Base-by-base conservation (phyloP, 2,888 invertebrate species). In the Slavum lentiscoides region DNA sequence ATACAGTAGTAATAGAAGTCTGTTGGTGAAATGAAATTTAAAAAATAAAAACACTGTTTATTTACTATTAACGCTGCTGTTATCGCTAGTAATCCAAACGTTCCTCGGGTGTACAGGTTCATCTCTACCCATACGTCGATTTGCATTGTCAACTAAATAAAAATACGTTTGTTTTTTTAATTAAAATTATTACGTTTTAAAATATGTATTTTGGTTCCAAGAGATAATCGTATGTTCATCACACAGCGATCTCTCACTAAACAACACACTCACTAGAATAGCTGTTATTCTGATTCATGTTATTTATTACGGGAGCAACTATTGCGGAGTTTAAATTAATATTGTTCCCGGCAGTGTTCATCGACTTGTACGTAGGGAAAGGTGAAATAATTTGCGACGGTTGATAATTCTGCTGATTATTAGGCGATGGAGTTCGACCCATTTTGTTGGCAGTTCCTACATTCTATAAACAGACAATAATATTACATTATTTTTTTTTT, bases 91-190 rank as follows among this genome's bases (percentile, higher is more conserved):
- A 11, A 80, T 80, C 70, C 64, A 80, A 43, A 80, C 23, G 58
- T 80, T 80, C 64, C 64, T 64, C 23, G 55, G 8, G 23, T 37
- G 70, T 5, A 64, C 0, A n/a, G 19, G n/a, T 19, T 80, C 80
- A 17, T 72, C 72, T 43, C 72, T 64, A 17, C 21, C 49, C 5
- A 69, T 53, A n/a, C 58, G 80, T 58, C 70, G 72, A 72, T 43
- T 80, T 39, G 62, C 23, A 23, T 72, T 80, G 64, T 80, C 80
- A 62, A 72, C 80, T 80, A 55, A 80, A 77, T 58, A 37, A 59
- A 68, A 68, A 13, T 62, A 55, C 4, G 9, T 43, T 43, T 39
- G 39, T n/a, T 39, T 6, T 39, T 43, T 43, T 7, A 43, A 43
- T 43, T 43, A 69, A 21, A 7, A n/a, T 58, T 21, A 23, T 23